Base-by-base conservation (phyloP, 2,113 vertebrate genomes). In the Bubo scandiacus region DNA sequence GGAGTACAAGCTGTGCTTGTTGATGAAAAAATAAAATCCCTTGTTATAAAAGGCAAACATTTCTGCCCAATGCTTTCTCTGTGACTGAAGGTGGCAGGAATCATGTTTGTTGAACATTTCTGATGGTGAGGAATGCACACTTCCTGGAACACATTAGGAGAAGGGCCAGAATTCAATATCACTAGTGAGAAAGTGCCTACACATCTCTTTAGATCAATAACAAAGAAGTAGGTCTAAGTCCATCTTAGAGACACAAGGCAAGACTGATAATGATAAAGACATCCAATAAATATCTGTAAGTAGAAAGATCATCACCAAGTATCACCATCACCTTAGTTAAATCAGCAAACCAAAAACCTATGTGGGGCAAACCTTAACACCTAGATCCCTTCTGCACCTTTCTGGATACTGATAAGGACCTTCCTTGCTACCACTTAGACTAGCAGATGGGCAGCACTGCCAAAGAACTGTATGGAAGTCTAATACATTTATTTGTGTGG, bases 111-210 rank as follows among this genome's bases (percentile, higher is more conserved):
- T 89, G 84, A 84, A 51, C 62, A 58, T 61, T 94, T 91, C 54
- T 87, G 74, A 82, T 1, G 16, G 32, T 77, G 89, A 94, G 81
- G n/a, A 95, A 96, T 82, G 62, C 34, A 55, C 1, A 10, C 51
- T 96, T 94, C 70, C 89, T 91, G 70, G 81, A 91, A 85, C 40
- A 91, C 45, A 49, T 91, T 79, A 95, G 72, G 47, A 96, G 61
- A 67, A 85, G 62, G 45, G 73, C 74, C 81, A 91, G 54, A 81
- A 95, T 93, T 93, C 73, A 90, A 61, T 92, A 81, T 20, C 23
- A 30, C 36, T 51, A 49, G 27, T 68, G 77, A 89, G 88, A 91
- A 96, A 90, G 36, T 89, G 66, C 78, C 84, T 87, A 61, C 66
- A 61, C 34, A 52, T 86, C 58, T 91, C 47, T 75, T 71, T 34